Evolutionary conservation across 2,113 vertebrate species (phyloP), one percentile per base, ranked within the genome.

Genomic region (Platycercus adscitus): DNA sequence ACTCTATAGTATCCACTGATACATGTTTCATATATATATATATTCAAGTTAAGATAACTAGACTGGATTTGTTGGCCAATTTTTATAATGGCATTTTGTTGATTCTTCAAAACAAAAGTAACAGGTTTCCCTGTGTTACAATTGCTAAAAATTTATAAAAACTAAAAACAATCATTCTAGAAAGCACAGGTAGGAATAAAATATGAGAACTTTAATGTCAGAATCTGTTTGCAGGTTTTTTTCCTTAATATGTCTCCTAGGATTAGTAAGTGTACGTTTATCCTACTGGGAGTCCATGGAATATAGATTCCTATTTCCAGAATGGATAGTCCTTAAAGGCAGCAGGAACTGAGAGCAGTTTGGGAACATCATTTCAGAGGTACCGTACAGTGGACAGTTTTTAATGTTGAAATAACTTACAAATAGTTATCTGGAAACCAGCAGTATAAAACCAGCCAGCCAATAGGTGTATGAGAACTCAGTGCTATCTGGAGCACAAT

Each of bases 391-490:
- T 23, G 66, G 75, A n/a, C 6, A 88, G 39, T 10, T 84, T 37
- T 71, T 68, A 46, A 66, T 41, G 21, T 63, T 53, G 55, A 75
- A 77, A 64, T 35, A 75, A 60, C 17, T 77, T 71, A 8, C 8
- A 26, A 52, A 31, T 5, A 56, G 13, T 69, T 64, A 15, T 52
- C 53, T 53, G 46, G 44, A 70, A 73, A 53, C 11, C 17, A 65
- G 50, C 18, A 41, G 23, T 29, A 41, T 11, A 41, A 89, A 79
- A 29, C 10, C 47, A 35, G 5, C 7, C 28, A 25, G 11, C 5
- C 53, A 19, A 41, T 0, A 56, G 23, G 16, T 17, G 14, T 17
- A 8, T 8, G 49, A 47, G 78, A 72, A 12, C 2, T 5, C 31
- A 29, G 11, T 6, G 41, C 26, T 37, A 25, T 18, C 26, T 24